Evolutionary conservation across 2,797 vertebrate species (phyloP), one percentile per base, ranked within the genome.

Genomic region (Rhynchonycteris naso): DNA sequence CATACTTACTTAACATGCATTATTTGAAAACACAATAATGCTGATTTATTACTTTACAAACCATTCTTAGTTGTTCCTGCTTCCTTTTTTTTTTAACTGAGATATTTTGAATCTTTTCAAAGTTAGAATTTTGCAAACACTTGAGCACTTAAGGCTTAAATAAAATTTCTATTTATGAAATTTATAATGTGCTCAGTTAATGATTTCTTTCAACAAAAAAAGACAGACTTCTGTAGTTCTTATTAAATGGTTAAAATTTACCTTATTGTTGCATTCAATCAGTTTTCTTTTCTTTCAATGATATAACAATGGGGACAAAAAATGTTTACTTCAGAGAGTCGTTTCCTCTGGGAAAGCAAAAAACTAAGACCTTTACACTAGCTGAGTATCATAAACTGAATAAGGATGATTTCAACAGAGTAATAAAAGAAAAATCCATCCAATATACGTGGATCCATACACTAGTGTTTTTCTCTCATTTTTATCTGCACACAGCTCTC

Each of bases 321-420:
- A 24, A 24, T n/a, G 30, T 28, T 88, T 84, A 65, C 66, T 82
- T 91, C 69, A 78, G 18, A 59, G 59, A 43, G 28, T 24, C n/a
- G 30, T 81, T 94, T 95, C n/a, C 72, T 88, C 61, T 61, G 50
- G 19, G 54, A 82, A 84, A 89, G 74, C 52, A 72, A 81, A 88
- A 35, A 89, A 85, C 82, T 91, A 58, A 68, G 47, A 63, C 63
- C 9, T 80, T 82, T 47, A 79, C 71, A 72, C 65, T 63, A 95
- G 7, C 68, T 52, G 38, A 47, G 18, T 68, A 19, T 82, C 71
- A 68, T 52, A 72, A 86, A 88, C 12, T 52, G n/a, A 88, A 86
- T 85, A 72, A 72, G 50, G 35, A 75, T 75, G 87, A 82, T 28
- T 91, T 92, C 75, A 85, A 56, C 12, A 65, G 5, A 47, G 19